These are phyloP conservation scores for Cynopterus sphinx DNA, from an alignment of 2,797 vertebrate species.

Conservation along the genomic window DNA sequence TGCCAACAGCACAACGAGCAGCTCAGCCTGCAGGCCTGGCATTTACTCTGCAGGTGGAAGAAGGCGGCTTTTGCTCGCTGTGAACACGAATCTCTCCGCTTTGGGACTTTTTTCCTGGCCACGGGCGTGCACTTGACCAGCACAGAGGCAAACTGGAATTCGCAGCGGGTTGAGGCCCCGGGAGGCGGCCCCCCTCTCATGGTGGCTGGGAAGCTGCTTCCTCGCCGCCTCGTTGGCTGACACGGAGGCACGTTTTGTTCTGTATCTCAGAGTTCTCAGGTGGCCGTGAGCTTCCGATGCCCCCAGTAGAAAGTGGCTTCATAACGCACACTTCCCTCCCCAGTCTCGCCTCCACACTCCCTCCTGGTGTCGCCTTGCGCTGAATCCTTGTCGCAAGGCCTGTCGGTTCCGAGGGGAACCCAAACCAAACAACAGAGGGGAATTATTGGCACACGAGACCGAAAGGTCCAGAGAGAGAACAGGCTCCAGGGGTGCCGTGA, in stretches of 20 bases:
- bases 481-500: not conserved
- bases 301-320: not conserved
- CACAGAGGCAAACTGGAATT: not conserved
- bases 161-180: not conserved
- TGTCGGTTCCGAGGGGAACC: not conserved
- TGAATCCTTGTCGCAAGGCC: not conserved
- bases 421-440: not conserved
- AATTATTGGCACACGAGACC: not conserved
- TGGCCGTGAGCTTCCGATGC: not conserved
- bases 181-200: not conserved
- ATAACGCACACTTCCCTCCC: not conserved
- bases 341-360: not conserved
- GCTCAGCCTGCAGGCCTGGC: not conserved
- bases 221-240: not conserved
- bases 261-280: not conserved
- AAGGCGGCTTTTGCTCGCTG: not conserved
- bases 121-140: not conserved
- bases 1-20: not conserved
- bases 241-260: not conserved
- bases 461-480: not conserved
- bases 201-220: not conserved
- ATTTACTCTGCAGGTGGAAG: not conserved
- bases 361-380: not conserved
- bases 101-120: not conserved
- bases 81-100: not conserved